Evolutionary conservation across 2,797 vertebrate species (phyloP).

Genomic region (Varecia variegata): DNA sequence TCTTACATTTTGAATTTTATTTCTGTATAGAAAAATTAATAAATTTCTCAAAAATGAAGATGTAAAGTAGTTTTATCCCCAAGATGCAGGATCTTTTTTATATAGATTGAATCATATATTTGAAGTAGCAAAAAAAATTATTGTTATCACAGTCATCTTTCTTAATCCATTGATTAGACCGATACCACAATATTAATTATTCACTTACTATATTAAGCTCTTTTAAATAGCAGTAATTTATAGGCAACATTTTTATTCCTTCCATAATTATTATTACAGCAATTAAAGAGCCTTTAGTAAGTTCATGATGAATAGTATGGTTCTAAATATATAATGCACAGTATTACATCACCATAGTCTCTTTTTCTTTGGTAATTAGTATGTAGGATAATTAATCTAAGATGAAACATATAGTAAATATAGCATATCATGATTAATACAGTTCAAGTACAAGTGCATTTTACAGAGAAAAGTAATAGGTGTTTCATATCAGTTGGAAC

Average conservation of each 20-base stretch:
- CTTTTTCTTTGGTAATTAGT: neutral
- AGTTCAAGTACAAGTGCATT: neutral
- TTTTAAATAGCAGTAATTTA: neutral
- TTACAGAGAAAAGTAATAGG: neutral
- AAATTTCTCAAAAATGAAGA: conserved; percentile 21
- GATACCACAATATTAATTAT: neutral
- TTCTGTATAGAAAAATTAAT: conserved; percentile 28
- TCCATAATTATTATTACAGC: neutral
- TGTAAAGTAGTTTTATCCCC: conserved; percentile 8
- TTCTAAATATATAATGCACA: neutral
- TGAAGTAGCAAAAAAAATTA: neutral
- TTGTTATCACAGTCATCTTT: neutral
- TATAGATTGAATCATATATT: neutral
- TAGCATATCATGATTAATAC: neutral
- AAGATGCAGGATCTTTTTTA: neutral
- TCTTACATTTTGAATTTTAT: conserved; percentile 6
- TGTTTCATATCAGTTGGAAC: neutral
- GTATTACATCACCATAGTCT: neutral
- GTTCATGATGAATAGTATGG: neutral
- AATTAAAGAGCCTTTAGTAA: neutral
- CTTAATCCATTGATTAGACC: neutral
- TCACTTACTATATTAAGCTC: neutral
- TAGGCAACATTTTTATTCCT: neutral
- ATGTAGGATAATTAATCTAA: neutral
- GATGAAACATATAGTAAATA: neutral